Percentiles rank a stretch among this genome's conserved stretches.
Evolutionary conservation across 2,113 vertebrate genomes (phyloP).

Genomic region (Entelurus aequoreus): DNA sequence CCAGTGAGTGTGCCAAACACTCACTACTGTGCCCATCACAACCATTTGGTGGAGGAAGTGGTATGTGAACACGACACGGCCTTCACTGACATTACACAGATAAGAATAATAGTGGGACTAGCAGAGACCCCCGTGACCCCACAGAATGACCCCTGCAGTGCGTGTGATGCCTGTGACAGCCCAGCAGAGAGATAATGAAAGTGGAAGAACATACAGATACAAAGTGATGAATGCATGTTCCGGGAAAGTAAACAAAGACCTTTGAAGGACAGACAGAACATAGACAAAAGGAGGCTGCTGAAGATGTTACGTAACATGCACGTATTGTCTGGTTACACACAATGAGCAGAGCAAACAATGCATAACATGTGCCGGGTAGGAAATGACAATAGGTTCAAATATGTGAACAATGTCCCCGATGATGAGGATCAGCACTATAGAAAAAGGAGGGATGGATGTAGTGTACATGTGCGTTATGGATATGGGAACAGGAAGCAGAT

Average conservation of each 20-base stretch:
- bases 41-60: too few relatives aligned
- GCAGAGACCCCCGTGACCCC: too few relatives aligned
- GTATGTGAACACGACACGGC: too few relatives aligned
- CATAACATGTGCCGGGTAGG: background rate
- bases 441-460: too few relatives aligned
- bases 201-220: too few relatives aligned
- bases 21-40: too few relatives aligned
- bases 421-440: too few relatives aligned
- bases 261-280: slow-evolving; percentile 11
- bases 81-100: too few relatives aligned
- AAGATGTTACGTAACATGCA: slow-evolving; percentile 15
- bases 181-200: background rate
- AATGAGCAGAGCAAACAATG: background rate
- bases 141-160: background rate
- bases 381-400: too few relatives aligned
- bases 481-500: background rate
- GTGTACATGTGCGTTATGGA: background rate
- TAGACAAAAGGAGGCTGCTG: slow-evolving; percentile 5
- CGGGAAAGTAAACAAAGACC: background rate
- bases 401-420: too few relatives aligned
- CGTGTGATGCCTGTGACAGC: background rate
- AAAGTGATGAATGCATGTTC: background rate
- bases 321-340: slow-evolving; percentile 1
- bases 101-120: too few relatives aligned
- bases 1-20: too few relatives aligned